phyloP scores from a whole-genome alignment of 2,113 vertebrate genomes.

The Onychostoma macrolepis region DNA sequence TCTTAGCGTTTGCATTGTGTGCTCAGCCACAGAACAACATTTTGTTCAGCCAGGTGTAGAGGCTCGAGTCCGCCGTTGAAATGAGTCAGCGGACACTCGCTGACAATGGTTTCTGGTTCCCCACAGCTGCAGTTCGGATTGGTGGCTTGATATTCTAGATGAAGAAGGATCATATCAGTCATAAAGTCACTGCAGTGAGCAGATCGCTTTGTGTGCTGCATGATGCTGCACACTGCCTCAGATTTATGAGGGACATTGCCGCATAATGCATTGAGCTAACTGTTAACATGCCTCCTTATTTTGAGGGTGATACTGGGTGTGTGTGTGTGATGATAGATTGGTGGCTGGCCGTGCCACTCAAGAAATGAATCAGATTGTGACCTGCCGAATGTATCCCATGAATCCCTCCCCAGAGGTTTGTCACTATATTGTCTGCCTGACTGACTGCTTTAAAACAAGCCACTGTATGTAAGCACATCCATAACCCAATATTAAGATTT shows the following conservation, averaged over 20 bases:
- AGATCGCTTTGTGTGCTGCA: slow-evolving; percentile 24
- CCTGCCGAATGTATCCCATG: background rate
- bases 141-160: background rate
- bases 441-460: background rate
- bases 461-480: background rate
- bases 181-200: slow-evolving; percentile 44
- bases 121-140: no score
- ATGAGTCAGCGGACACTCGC: no score
- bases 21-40: no score
- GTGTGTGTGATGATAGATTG: slow-evolving; percentile 28
- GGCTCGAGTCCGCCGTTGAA: no score
- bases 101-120: no score
- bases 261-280: slow-evolving; percentile 52
- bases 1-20: no score
- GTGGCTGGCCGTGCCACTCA: slow-evolving; percentile 13
- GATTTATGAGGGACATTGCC: slow-evolving; percentile 54
- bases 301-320: background rate
- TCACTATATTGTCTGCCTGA: background rate
- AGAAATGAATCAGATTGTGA: slow-evolving; percentile 30
- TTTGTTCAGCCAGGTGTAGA: no score
- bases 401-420: slow-evolving; percentile 5
- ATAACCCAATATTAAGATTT: background rate
- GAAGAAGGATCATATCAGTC: slow-evolving; percentile 14
- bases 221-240: slow-evolving; percentile 33
- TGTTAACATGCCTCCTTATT: slow-evolving; percentile 34